Percentiles rank a stretch among this genome's conserved stretches.
These are phyloP conservation scores for Takifugu bimaculatus DNA, from an alignment of 2,113 vertebrate species.

Conservation along the genomic window DNA sequence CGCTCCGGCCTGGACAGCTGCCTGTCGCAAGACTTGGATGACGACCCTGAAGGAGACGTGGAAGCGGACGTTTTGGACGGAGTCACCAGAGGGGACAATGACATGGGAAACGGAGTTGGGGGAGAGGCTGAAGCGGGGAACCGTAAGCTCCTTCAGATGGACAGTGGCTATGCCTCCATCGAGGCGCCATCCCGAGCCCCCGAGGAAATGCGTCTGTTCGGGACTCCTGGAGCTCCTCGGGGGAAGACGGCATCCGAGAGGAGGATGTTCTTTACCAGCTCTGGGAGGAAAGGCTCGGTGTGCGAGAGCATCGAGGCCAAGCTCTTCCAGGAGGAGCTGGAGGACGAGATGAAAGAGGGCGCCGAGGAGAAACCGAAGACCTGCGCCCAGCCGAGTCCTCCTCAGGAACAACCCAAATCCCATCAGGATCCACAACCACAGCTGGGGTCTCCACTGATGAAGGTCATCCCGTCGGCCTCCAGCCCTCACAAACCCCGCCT, in stretches of 20 bases:
- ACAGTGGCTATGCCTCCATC: conserved; percentile 95
- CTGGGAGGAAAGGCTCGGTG: conserved; percentile 83
- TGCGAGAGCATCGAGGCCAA: conserved; percentile 84
- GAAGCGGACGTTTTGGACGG: conserved; percentile 42
- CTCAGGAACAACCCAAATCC: conserved; percentile 49
- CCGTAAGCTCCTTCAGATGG: conserved; percentile 94
- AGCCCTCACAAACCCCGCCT: conserved; percentile 60
- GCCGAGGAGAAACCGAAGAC: conserved; percentile 40
- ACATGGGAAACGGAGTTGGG: conserved; percentile 50
- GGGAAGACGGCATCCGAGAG: conserved; percentile 86
- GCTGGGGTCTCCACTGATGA: conserved; percentile 36
- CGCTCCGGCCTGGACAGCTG: conserved; percentile 65
- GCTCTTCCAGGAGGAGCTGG: conserved; percentile 73
- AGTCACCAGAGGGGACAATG: conserved; percentile 37
- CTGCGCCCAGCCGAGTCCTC: conserved; percentile 22
- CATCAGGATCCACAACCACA: conserved; percentile 34
- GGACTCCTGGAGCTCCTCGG: conserved; percentile 61
- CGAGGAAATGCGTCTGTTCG: conserved; percentile 79
- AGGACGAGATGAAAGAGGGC: conserved; percentile 65
- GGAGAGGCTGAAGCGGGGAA: conserved; percentile 77
- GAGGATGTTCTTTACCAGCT: conserved; percentile 84
- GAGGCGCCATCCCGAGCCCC: conserved; percentile 84
- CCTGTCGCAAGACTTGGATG: conserved; percentile 79
- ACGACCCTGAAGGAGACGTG: conserved; percentile 68
- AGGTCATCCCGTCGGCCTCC: conserved; percentile 29